Conservation (phyloP, 2,888 invertebrate genomes). For the Chrysina gloriosa region DNA sequence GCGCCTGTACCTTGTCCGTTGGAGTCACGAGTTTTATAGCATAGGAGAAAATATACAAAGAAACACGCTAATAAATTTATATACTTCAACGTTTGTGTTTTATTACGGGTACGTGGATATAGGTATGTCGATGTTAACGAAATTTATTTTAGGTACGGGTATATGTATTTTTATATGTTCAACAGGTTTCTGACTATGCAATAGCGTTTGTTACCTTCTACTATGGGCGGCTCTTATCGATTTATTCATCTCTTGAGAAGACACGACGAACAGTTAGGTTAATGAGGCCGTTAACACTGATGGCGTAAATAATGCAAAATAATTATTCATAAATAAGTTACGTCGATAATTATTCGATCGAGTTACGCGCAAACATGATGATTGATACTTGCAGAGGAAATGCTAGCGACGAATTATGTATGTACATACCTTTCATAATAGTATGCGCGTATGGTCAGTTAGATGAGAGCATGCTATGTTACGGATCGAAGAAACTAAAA, state of each 20-base stretch:
- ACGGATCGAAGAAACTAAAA: too few relatives aligned
- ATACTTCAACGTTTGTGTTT: conserved; percentile 49
- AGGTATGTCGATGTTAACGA: conserved; percentile 21
- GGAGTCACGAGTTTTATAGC: conserved; percentile 55
- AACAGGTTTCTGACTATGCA: conserved; percentile 28
- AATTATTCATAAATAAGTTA: conserved; percentile 2
- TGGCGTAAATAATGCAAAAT: conserved; percentile 9
- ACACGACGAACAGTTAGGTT: conserved; percentile 24
- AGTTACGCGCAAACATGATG: not conserved
- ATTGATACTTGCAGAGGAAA: not conserved
- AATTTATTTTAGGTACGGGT: conserved; percentile 34
- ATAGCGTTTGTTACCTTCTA: conserved; percentile 25
- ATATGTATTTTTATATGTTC: conserved; percentile 26
- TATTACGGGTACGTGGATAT: conserved; percentile 37
- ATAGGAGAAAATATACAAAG: conserved; percentile 54
- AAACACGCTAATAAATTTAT: conserved; percentile 53
- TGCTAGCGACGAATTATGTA: not conserved
- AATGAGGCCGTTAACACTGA: conserved; percentile 29
- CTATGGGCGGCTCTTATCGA: conserved; percentile 12
- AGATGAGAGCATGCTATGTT: too few relatives aligned
- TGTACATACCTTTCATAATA: not conserved
- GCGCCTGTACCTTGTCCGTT: conserved; percentile 56
- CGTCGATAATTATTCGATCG: not conserved
- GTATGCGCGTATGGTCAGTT: too few relatives aligned
- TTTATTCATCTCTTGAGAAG: conserved; percentile 28